These are phyloP conservation scores for Myopa tessellatipennis DNA, from an alignment of 2,888 invertebrate genomes.

Conservation along the genomic window DNA sequence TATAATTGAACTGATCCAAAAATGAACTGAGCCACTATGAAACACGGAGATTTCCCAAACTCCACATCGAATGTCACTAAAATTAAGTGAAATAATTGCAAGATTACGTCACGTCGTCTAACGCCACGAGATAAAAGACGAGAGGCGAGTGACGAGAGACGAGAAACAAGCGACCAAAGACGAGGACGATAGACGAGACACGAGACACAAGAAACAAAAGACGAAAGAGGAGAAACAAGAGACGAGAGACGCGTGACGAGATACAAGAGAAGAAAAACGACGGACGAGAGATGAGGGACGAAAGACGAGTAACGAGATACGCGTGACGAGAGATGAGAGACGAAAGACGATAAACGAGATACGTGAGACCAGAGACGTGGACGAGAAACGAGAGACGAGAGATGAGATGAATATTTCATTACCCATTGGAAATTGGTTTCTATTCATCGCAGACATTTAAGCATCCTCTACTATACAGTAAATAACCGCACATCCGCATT, in stretches of 20 bases:
- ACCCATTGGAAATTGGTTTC: constrained; percentile 62
- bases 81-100: constrained; percentile 44
- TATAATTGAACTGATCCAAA: constrained; percentile 62
- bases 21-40: constrained; percentile 3
- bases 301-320: constrained; percentile 6
- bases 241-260: neutral
- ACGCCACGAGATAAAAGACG: neutral
- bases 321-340: neutral
- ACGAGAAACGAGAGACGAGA: neutral
- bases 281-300: neutral
- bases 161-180: neutral
- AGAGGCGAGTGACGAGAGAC: neutral
- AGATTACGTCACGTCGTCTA: neutral
- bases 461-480: neutral
- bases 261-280: neutral
- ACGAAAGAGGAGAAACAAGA: neutral
- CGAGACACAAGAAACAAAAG: neutral
- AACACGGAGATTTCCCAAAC: constrained; percentile 51
- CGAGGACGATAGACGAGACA: neutral
- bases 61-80: constrained; percentile 59
- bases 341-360: neutral
- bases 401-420: constrained; percentile 53
- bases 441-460: constrained; percentile 55
- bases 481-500: constrained; percentile 10
- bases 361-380: neutral